Evolutionary conservation across 2,113 vertebrate genomes (phyloP).

Genomic region (Petrocephalus zakoni): DNA sequence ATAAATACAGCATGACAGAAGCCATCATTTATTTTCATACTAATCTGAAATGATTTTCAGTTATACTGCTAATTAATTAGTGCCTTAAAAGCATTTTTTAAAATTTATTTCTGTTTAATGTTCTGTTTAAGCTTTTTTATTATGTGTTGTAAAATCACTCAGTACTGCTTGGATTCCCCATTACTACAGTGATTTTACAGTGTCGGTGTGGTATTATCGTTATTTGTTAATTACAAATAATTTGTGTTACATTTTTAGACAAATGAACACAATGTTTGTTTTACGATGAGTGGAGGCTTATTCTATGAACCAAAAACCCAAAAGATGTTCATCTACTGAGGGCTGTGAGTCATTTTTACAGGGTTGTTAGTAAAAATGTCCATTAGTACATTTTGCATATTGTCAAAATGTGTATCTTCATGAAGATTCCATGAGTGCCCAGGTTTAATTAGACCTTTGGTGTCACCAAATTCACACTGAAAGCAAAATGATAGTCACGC

Average conservation of each 20-base stretch:
- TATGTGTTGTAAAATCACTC: background rate
- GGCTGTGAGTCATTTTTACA: background rate
- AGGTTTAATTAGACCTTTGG: background rate
- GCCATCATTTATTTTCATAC: background rate
- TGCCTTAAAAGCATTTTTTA: conserved; percentile 13
- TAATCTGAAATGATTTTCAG: conserved; percentile 3
- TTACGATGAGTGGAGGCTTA: background rate
- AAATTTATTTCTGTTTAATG: background rate
- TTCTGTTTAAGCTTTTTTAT: background rate
- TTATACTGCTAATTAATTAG: background rate
- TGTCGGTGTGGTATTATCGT: background rate
- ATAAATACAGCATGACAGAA: conserved; percentile 7
- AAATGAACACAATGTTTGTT: background rate
- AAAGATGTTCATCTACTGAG: background rate
- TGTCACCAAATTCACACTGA: background rate
- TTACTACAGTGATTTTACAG: background rate
- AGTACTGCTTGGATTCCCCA: background rate
- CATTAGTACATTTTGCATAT: background rate
- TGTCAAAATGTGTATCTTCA: background rate
- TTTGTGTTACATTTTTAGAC: conserved; percentile 10
- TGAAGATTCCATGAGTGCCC: background rate
- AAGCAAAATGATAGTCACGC: background rate
- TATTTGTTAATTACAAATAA: conserved; percentile 10
- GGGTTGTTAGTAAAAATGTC: background rate
- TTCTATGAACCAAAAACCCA: background rate